A percentile compares a stretch with the other conserved stretches of the same genome.
Conservation (phyloP, 2,888 invertebrate species). For the Unio pictorum region DNA sequence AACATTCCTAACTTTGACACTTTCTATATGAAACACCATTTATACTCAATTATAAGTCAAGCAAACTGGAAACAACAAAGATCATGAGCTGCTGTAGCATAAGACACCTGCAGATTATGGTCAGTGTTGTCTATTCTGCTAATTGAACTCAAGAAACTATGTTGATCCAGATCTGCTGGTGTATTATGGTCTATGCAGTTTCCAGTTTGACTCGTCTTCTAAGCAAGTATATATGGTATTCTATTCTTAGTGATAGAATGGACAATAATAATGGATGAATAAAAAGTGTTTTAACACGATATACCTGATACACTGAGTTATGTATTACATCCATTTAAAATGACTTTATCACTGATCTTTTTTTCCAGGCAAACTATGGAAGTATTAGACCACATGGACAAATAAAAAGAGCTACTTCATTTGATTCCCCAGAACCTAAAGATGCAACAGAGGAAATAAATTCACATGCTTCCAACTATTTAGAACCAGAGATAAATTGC, state of each 20-base stretch:
- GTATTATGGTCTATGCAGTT: too few species aligned
- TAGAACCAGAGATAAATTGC: conserved; percentile 34
- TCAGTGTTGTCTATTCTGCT: too few species aligned
- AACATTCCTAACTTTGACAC: too few species aligned
- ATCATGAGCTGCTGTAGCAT: too few species aligned
- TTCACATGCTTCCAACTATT: conserved; percentile 36
- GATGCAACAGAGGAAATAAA: conserved; percentile 34
- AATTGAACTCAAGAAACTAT: too few species aligned
- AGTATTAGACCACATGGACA: conserved; percentile 36
- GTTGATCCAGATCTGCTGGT: too few species aligned
- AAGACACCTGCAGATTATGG: too few species aligned
- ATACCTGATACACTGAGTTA: not conserved
- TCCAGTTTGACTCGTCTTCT: too few species aligned
- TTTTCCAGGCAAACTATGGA: conserved; percentile 28
- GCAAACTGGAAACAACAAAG: too few species aligned
- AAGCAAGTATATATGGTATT: too few species aligned
- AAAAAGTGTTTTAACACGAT: not conserved
- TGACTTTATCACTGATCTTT: not conserved
- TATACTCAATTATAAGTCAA: too few species aligned
- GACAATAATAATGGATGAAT: not conserved
- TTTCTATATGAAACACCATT: too few species aligned
- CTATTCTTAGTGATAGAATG: not conserved
- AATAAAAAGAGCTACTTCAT: conserved; percentile 45
- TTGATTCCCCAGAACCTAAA: conserved; percentile 47
- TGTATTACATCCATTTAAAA: not conserved